Evolutionary conservation across 2,888 invertebrate genomes (phyloP).

Genomic region (Lochmaea capreae): DNA sequence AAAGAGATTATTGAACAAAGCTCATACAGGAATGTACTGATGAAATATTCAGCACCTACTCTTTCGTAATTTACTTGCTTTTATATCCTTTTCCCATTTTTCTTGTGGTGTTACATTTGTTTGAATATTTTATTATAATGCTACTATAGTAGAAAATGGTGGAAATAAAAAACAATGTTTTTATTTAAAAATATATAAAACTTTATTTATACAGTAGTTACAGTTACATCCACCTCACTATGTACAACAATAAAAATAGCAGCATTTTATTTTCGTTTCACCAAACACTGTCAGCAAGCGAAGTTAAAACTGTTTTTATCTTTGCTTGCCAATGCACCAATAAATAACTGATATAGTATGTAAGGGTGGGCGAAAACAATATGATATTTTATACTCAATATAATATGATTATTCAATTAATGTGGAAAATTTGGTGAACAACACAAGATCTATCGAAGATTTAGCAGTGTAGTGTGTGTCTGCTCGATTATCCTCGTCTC

Average conservation of each 20-base stretch:
- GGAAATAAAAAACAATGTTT: not conserved
- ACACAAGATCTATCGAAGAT: too few relatives aligned
- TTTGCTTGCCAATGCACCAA: conserved; percentile 46
- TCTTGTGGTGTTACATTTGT: too few relatives aligned
- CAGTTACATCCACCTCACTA: conserved; percentile 58
- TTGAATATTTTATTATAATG: too few relatives aligned
- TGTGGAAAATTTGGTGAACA: too few relatives aligned
- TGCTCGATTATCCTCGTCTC: too few relatives aligned
- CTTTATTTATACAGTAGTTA: conserved; percentile 42
- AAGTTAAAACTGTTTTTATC: conserved; percentile 46
- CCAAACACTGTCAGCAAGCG: conserved; percentile 44
- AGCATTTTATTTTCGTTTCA: conserved; percentile 47
- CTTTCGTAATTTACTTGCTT: too few relatives aligned
- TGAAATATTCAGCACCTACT: too few relatives aligned
- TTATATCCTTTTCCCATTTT: too few relatives aligned
- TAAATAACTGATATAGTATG: conserved; percentile 33
- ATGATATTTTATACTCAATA: not conserved
- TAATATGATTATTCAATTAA: too few relatives aligned
- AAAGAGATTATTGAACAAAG: too few relatives aligned
- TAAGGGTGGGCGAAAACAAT: not conserved
- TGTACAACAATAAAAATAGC: conserved; percentile 52
- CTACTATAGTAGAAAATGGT: not conserved
- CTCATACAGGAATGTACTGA: too few relatives aligned
- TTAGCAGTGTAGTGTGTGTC: too few relatives aligned
- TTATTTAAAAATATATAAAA: conserved; percentile 24